These are phyloP conservation scores for Cisticola juncidis DNA, from an alignment of 2,113 vertebrate genomes.

Conservation along the genomic window DNA sequence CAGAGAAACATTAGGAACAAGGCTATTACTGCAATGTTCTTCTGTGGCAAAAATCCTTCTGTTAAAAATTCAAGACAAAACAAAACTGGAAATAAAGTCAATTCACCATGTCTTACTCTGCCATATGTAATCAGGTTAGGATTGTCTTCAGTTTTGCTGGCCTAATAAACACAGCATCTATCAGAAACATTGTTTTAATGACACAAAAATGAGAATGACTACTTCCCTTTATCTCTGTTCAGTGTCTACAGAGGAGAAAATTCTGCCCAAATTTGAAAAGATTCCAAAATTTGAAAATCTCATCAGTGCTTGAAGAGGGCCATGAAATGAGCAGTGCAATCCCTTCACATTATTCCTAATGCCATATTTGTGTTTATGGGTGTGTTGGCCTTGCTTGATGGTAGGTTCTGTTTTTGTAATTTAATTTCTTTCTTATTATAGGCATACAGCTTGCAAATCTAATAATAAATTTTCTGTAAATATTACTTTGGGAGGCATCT, in stretches of 20 bases:
- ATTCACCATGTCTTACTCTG: neutral
- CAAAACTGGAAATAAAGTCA: neutral
- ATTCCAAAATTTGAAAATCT: neutral
- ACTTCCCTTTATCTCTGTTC: neutral
- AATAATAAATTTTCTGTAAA: constrained; percentile 26
- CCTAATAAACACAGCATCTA: neutral
- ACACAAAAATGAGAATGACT: neutral
- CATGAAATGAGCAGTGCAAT: neutral
- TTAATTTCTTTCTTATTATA: neutral
- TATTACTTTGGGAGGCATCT: neutral
- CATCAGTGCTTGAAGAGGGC: neutral
- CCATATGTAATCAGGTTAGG: neutral
- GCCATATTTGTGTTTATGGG: neutral
- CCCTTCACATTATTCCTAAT: neutral
- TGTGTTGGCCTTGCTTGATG: neutral
- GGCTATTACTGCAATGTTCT: neutral
- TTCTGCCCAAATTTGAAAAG: neutral
- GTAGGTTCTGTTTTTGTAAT: constrained; percentile 7
- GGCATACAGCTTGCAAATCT: neutral
- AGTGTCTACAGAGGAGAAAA: neutral
- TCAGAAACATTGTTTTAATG: neutral
- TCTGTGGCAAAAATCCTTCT: neutral
- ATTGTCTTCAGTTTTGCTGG: neutral
- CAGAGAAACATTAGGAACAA: neutral
- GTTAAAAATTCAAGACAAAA: neutral